Evolutionary conservation across 2,113 vertebrate genomes (phyloP).

Genomic region (Pteropus alecto): DNA sequence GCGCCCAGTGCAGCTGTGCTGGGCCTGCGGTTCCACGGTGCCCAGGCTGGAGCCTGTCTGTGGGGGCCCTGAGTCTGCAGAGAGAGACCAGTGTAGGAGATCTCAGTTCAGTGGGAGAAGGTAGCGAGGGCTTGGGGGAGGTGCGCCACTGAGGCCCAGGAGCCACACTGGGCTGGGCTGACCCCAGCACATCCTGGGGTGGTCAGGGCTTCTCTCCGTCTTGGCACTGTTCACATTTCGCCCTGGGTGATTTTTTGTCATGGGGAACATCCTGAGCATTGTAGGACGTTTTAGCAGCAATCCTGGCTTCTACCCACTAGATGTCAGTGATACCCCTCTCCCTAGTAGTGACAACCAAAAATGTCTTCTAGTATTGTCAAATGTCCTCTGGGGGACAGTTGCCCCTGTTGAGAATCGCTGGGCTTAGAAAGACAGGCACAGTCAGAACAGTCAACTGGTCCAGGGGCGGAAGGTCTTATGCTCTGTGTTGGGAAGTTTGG

Average conservation of each 20-base stretch:
- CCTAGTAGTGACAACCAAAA: not conserved
- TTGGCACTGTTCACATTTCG: fast-evolving
- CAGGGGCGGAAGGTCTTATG: not conserved
- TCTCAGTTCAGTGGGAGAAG: not conserved
- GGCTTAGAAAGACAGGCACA: not conserved
- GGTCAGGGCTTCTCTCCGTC: not conserved
- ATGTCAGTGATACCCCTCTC: not conserved
- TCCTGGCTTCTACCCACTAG: not conserved
- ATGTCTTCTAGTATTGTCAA: not conserved
- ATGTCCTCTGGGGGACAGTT: not conserved
- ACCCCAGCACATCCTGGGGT: not conserved
- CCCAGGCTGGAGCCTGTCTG: no score
- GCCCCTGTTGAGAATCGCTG: not conserved
- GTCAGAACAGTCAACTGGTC: not conserved
- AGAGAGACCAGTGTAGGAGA: not conserved
- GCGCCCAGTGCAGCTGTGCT: not conserved
- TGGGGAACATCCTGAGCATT: no score
- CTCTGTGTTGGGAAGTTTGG: not conserved
- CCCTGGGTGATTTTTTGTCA: not conserved
- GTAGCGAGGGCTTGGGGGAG: not conserved
- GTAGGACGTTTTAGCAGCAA: not conserved
- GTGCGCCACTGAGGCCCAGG: not conserved
- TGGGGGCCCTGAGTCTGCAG: not conserved
- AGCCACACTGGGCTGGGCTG: not conserved
- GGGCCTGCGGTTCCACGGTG: not conserved